Evolutionary conservation across 2,113 vertebrate species (phyloP), one percentile per base, ranked within the genome.

Genomic region (Saiga tatarica): DNA sequence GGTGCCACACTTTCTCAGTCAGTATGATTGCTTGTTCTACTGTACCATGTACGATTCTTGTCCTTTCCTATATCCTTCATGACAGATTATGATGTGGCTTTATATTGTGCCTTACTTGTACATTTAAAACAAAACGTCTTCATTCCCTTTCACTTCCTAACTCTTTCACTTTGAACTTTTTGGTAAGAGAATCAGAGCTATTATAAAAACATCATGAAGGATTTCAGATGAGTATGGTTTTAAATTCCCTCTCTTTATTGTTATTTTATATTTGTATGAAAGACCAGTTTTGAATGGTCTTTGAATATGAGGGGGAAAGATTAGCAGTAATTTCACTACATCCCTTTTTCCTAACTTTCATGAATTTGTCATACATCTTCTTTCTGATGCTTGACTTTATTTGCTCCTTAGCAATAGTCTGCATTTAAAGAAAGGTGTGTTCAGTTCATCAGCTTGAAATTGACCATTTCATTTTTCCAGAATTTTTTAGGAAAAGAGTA

Each of bases 81-180:
- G 98, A 98, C 98, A 98, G 98, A 99, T 98, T 98, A 98, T 99
- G 99, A 99, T 99, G 99, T 99, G 99, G 99, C 99, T 99, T 99
- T 99, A 99, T 99, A 99, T 99, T 99, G 99, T 99, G 99, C 99
- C 99, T 99, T 99, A 99, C 98, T 99, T 99, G 99, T 99, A 99
- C 99, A 99, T 98, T 98, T 98, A 98, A 98, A 98, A 99, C 97
- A 97, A 98, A 98, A 91, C 90, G 95, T 98, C 93, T 97, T 96
- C 98, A 98, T 98, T 98, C 98, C 98, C 98, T 98, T 96, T 96
- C 98, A 98, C 91, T 98, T 93, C 87, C 98, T 97, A 42, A 96
- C 97, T 97, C 97, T 96, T 97, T 90, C 78, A 92, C 97, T 98
- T 98, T 92, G 98, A 98, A 95, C 98, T 98, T 98, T 97, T 97